Evolutionary conservation across 2,888 invertebrate genomes (phyloP), one percentile per base, ranked within the genome.

Genomic region (Plebejus argus): DNA sequence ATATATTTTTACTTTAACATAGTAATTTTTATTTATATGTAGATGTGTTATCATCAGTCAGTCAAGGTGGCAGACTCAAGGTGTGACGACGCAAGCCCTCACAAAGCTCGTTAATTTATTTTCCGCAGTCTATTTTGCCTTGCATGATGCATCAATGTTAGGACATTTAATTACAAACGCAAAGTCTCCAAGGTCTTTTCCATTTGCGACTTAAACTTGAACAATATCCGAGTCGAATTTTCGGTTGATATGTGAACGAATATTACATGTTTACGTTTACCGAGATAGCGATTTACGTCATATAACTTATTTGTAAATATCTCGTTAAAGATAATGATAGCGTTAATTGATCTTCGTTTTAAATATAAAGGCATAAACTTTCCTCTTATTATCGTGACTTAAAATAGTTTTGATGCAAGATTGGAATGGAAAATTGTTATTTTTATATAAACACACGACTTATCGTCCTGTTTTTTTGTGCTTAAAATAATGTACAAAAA

Each of bases 261-360:
- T 35, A n/a, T 70, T 33, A 39, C 10, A n/a, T 39, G 39, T 71
- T 70, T 70, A 33, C 70, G 33, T 23, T 61, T 61, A 12, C 39
- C 71, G 20, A 39, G 71, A 71, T 71, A 71, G 35, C n/a, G 20
- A 71, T 71, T 39, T 71, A 39, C 71, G 71, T 71, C 71, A 71
- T 71, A n/a, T 71, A 71, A 39, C 39, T 23, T 71, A 71, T 71
- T 71, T 71, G 71, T 71, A 71, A 70, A 70, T 70, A 70, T n/a
- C 70, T 39, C 70, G 33, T 35, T 70, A 39, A 70, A 66, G 5
- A 66, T 15, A 61, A 20, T 18, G 66, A 66, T 66, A 66, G 6
- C 28, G 66, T 6, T 66, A 33, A 66, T 66, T 66, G 28, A 33
- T 66, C 66, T 66, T 6, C 5, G 28, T 28, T 33, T 28, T 33